Conservation (phyloP, 2,797 vertebrate genomes). For the Chrosomus eos region DNA sequence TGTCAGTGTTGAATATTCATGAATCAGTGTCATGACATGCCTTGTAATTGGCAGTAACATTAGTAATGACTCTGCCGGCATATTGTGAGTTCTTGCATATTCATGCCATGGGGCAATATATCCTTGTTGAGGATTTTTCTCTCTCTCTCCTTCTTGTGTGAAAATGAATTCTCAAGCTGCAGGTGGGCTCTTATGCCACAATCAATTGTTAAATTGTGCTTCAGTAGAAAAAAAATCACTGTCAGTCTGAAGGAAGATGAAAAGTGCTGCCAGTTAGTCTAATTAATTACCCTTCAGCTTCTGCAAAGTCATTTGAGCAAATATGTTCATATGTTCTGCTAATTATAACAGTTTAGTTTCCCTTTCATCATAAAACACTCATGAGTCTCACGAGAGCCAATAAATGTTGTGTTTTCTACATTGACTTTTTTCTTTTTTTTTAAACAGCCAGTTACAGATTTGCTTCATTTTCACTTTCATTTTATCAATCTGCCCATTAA, state of each 20-base stretch:
- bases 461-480: background rate
- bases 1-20: conserved; percentile 85
- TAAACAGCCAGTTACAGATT: background rate
- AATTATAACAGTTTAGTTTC: background rate
- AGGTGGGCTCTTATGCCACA: conserved; percentile 80
- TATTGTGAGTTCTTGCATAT: conserved; percentile 81
- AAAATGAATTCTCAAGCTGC: conserved; percentile 84
- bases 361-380: conserved; percentile 5
- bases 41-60: conserved; percentile 89
- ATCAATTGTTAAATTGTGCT: conserved; percentile 81
- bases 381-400: background rate
- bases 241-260: conserved; percentile 75
- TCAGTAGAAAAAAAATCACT: conserved; percentile 74
- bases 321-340: conserved; percentile 9
- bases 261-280: conserved; percentile 63
- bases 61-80: conserved; percentile 85
- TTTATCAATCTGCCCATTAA: background rate
- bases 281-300: conserved; percentile 66
- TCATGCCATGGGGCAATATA: conserved; percentile 83
- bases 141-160: conserved; percentile 55
- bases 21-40: conserved; percentile 87
- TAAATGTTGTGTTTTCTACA: background rate
- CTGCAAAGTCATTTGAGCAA: conserved; percentile 47
- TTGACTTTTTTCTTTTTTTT: background rate
- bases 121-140: conserved; percentile 69